These are phyloP conservation scores for Cheilosia vulpina DNA, from an alignment of 2,888 invertebrate genomes.

Conservation along the genomic window DNA sequence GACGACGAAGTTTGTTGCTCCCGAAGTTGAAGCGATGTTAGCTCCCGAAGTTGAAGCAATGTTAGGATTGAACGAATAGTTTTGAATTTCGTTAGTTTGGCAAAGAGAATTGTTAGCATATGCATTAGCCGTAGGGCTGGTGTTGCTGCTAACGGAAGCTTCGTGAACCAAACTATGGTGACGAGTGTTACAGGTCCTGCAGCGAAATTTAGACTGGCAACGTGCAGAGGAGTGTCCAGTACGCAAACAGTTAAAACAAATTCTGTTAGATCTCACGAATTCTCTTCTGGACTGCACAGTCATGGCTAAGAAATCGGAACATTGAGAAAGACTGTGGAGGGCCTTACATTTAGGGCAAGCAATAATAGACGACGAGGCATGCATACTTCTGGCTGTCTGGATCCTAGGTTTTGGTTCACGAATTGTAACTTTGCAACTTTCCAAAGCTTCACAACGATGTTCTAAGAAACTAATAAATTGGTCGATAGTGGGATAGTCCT, in stretches of 20 bases:
- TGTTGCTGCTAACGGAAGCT: too few species aligned
- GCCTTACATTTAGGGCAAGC: not conserved
- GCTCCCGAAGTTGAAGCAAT: too few species aligned
- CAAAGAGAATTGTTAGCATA: too few species aligned
- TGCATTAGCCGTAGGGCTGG: too few species aligned
- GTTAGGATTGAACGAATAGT: too few species aligned
- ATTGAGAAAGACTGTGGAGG: not conserved
- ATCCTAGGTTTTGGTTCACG: not conserved
- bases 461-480: constrained; percentile 34
- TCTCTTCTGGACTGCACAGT: not conserved
- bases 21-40: too few species aligned
- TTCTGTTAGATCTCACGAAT: not conserved
- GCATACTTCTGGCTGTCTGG: constrained; percentile 25
- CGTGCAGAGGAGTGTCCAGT: not conserved
- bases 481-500: constrained; percentile 12
- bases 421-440: not conserved
- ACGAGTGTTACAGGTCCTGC: not conserved
- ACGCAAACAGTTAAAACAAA: constrained; percentile 19
- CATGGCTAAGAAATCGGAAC: not conserved
- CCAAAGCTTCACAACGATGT: constrained; percentile 35
- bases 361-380: not conserved
- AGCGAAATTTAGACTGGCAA: not conserved
- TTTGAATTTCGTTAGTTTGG: too few species aligned
- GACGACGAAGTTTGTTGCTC: too few species aligned
- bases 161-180: not conserved